Evolutionary conservation across 1,140 invertebrate genomes (phyloP), one percentile per base, ranked within the genome.

Genomic region (Mycetomoellerius zeteki): DNA sequence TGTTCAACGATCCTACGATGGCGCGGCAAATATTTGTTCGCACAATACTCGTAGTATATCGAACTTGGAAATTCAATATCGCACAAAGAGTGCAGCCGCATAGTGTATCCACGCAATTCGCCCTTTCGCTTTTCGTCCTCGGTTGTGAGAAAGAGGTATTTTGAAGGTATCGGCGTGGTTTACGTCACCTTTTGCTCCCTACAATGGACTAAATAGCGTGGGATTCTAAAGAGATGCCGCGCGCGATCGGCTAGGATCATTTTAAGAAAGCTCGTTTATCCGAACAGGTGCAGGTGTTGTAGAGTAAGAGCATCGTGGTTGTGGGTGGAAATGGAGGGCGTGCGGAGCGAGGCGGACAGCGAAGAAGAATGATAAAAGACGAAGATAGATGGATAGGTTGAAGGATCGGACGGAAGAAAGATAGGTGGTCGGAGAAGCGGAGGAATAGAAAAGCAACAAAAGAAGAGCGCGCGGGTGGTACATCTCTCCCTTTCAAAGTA

Each of bases 401-500:
- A 82, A 73, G 52, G 54, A 27, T 72, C n/a, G 67, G 14, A 62
- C 56, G 60, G 58, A 75, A 65, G 60, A 62, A 21, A 54, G 54
- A 24, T 69, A 16, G 37, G 64, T 16, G 62, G 19, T 16, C 4
- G 58, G 21, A 5, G 30, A 4, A n/a, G 65, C 58, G 52, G 71
- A 3, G 21, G 69, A 43, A 33, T 30, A 47, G 60, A 37, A 43
- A 56, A 30, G 81, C 71, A 81, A 90, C 87, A 91, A 91, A 91
- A 89, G 90, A 89, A 73, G 33, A 3, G 16, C 65, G 78, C 33
- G 78, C 65, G 37, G 78, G 47, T 62, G 65, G 77, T 77, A 69
- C 87, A 81, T 75, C 80, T 91, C 88, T 52, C 73, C 37, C 73
- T 91, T 91, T 91, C 90, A 89, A 86, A 76, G 88, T 85, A 91